These are phyloP conservation scores for Diacarnus erythraeanus DNA, from an alignment of 37 sponge, comb jelly and placozoan genomes.

Conservation along the genomic window DNA sequence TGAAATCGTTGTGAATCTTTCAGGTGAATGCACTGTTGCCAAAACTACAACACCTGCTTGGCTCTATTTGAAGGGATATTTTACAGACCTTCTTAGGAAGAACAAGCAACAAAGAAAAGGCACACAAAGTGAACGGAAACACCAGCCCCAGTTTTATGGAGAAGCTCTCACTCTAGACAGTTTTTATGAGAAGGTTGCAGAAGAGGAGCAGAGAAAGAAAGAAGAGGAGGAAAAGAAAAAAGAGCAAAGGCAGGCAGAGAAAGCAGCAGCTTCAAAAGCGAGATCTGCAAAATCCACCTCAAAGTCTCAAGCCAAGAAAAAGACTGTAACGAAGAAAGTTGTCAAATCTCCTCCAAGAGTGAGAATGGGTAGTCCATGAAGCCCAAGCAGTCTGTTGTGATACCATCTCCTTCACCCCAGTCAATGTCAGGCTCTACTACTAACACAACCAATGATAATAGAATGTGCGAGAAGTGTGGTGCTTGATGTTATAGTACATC, in stretches of 20 bases:
- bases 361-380: too few species aligned
- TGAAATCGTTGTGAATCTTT: too few species aligned
- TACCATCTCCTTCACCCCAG: too few species aligned
- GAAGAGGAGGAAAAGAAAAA: not conserved
- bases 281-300: too few species aligned
- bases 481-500: too few species aligned
- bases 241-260: not conserved
- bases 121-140: not conserved
- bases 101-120: conserved; percentile 4
- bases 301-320: too few species aligned
- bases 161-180: conserved; percentile 55
- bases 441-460: too few species aligned
- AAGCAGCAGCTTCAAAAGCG: not conserved
- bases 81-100: conserved; percentile 9
- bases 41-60: conserved; percentile 12
- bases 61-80: conserved; percentile 29
- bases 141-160: conserved; percentile 41
- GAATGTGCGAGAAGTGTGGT: conserved; percentile 8
- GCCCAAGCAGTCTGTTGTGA: too few species aligned
- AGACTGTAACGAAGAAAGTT: too few species aligned
- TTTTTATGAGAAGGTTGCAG: not conserved
- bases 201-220: not conserved
- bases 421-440: too few species aligned
- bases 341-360: too few species aligned
- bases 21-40: not conserved